Base-by-base conservation (phyloP, 2,113 vertebrate genomes). In the Chloropsis hardwickii region DNA sequence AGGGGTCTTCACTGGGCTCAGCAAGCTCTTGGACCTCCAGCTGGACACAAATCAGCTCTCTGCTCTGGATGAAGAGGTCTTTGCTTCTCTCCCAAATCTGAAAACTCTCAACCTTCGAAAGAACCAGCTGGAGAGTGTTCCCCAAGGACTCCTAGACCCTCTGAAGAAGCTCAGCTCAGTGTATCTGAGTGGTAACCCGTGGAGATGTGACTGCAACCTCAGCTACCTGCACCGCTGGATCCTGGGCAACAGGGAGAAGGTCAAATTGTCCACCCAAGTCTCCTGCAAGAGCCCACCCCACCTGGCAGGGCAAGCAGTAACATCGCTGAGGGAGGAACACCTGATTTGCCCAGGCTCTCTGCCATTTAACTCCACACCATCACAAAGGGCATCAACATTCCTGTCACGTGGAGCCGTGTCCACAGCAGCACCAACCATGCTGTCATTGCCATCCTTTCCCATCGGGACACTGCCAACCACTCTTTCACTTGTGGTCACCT, bases 201-300 rank as follows among this genome's bases (percentile, higher is more conserved):
- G 98, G 98, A 74, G 64, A 31, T 99, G 99, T 95, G 98, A 99
- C 96, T 99, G 98, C 54, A 97, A 95, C n/a, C 95, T 99, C 45
- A 70, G 92, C 40, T 37, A 82, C 31, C 92, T 99, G 44, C 95
- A 97, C 57, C 28, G 19, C 9, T 98, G 98, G 98, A 93, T 98
- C 48, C 96, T 77, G 23, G 24, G 1, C 13, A 98, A 98, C 66
- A 16, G 58, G 16, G 28, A 37, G 5, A 98, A 96, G 45, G 87
- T 97, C 25, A 73, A n/a, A 53, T 27, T 96, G 29, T 60, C 56
- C 28, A 11, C 54, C 39, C 44, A 91, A 25, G 70, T 97, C 24
- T 15, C 62, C 14, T 98, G 98, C 93, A 93, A 91, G 21, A 70
- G 85, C 83, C 98, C 98, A 48, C 88, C 70, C 31, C 22, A 85